These are phyloP conservation scores for Choreutis nemorana DNA, from an alignment of 2,888 invertebrate genomes.

Conservation along the genomic window DNA sequence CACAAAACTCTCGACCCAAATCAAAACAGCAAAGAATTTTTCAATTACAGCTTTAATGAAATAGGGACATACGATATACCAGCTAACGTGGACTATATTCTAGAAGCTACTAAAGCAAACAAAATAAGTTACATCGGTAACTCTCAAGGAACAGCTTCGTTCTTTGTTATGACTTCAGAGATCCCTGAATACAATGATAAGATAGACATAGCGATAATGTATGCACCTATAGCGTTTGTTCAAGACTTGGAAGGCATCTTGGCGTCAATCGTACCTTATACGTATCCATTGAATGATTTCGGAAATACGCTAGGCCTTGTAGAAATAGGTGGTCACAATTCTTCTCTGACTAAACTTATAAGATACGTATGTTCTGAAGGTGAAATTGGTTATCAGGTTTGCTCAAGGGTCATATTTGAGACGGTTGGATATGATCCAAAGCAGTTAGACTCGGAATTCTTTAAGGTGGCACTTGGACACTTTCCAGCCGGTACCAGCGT, in stretches of 20 bases:
- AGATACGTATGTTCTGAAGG: slow-evolving; percentile 13
- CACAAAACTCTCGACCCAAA: slow-evolving; percentile 53
- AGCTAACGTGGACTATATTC: slow-evolving; percentile 56
- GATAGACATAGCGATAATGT: slow-evolving; percentile 54
- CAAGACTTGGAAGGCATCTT: slow-evolving; percentile 26
- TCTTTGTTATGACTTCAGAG: slow-evolving; percentile 61
- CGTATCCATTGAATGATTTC: slow-evolving; percentile 26
- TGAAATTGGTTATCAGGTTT: slow-evolving; percentile 12
- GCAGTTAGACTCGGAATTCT: slow-evolving; percentile 56
- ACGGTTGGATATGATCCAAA: slow-evolving; percentile 52
- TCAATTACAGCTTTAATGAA: slow-evolving; percentile 73
- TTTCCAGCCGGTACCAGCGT: slow-evolving; percentile 21
- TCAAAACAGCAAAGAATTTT: slow-evolving; percentile 41
- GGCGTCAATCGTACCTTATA: slow-evolving; percentile 20
- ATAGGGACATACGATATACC: slow-evolving; percentile 76
- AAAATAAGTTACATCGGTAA: slow-evolving; percentile 74
- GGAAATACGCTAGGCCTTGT: slow-evolving; percentile 30
- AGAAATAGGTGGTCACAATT: slow-evolving; percentile 15
- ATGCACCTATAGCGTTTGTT: slow-evolving; percentile 65
- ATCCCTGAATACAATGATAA: slow-evolving; percentile 67
- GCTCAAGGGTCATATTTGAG: slow-evolving; percentile 35
- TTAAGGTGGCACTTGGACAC: slow-evolving; percentile 16
- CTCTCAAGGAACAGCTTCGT: slow-evolving; percentile 72
- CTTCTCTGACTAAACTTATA: slow-evolving; percentile 6
- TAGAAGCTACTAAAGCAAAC: slow-evolving; percentile 46